Evolutionary conservation across 2,888 invertebrate species (phyloP).

Genomic region (Calameuta pallipes): DNA sequence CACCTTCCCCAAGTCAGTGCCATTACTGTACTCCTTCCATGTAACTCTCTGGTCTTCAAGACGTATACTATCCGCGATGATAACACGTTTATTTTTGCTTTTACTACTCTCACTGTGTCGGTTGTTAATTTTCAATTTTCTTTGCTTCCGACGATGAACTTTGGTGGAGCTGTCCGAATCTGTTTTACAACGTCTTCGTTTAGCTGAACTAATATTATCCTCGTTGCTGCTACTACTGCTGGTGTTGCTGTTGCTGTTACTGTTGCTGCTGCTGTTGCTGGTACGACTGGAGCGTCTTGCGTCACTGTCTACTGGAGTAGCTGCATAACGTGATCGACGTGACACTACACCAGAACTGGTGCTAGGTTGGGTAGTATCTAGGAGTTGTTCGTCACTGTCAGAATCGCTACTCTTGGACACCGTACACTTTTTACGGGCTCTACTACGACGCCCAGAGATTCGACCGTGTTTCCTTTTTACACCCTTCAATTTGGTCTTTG

Average conservation of each 20-base stretch:
- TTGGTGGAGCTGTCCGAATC: slow-evolving; percentile 43
- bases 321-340: slow-evolving; percentile 42
- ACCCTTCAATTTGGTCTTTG: slow-evolving; percentile 46
- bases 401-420: slow-evolving; percentile 37
- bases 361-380: slow-evolving; percentile 59
- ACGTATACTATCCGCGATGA: slow-evolving; percentile 31
- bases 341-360: slow-evolving; percentile 60
- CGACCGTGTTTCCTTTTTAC: slow-evolving; percentile 51
- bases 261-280: slow-evolving; percentile 35
- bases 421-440: slow-evolving; percentile 46
- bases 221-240: slow-evolving; percentile 20
- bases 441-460: slow-evolving; percentile 33
- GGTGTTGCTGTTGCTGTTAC: slow-evolving; percentile 1
- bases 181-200: slow-evolving; percentile 40
- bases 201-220: slow-evolving; percentile 25
- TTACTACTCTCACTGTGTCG: slow-evolving; percentile 27
- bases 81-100: slow-evolving; percentile 39
- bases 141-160: slow-evolving; percentile 36
- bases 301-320: slow-evolving; percentile 34
- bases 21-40: slow-evolving; percentile 35
- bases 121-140: slow-evolving; percentile 37
- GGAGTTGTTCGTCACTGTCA: slow-evolving; percentile 40
- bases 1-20: slow-evolving; percentile 14
- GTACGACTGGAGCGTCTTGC: slow-evolving; percentile 40
- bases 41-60: slow-evolving; percentile 24